Evolutionary conservation across 2,888 invertebrate species (phyloP), one percentile per base, ranked within the genome.

Genomic region (Papilio elwesi): DNA sequence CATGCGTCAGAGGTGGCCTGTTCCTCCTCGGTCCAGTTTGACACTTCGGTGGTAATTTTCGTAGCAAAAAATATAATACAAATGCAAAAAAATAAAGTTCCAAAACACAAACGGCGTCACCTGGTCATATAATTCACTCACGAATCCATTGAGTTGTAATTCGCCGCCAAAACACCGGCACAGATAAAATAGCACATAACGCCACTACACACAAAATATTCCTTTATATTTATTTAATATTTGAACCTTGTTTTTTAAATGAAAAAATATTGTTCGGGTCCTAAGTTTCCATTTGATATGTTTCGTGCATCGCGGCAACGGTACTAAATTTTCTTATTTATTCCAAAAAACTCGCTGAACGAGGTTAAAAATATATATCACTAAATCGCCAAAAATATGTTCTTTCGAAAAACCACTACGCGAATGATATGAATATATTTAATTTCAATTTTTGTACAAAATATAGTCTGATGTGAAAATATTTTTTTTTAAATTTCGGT

Each of bases 1-100:
- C 93, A 93, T 93, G 89, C 93, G 93, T 92, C 93, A 93, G 93
- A 90, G 90, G 93, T 87, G 91, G 91, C 87, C 88, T 90, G 88
- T 81, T 90, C 93, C 87, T 90, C 92, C 86, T 92, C 93, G 89
- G 90, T 93, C 93, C 93, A 93, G 92, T 91, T 92, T 92, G 93
- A 91, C 90, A 93, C 91, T 90, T 92, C 83, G 92, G 92, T 90
- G 88, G 92, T 90, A 93, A 93, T 93, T 92, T 93, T 93, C 74
- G 80, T 74, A 73, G 76, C 76, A 76, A 76, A 77, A 77, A 78
- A 74, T 73, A 74, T 75, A 88, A 84, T 83, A 86, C 88, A 88
- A 90, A 86, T 85, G 87, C 38, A 59, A 59, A 59, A 59, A 82
- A 80, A 89, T 89, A 90, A 87, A 87, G 88, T 87, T 85, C 85